Evolutionary conservation across 2,888 invertebrate species (phyloP), one percentile per base, ranked within the genome.

Genomic region (Cotesia congregata): DNA sequence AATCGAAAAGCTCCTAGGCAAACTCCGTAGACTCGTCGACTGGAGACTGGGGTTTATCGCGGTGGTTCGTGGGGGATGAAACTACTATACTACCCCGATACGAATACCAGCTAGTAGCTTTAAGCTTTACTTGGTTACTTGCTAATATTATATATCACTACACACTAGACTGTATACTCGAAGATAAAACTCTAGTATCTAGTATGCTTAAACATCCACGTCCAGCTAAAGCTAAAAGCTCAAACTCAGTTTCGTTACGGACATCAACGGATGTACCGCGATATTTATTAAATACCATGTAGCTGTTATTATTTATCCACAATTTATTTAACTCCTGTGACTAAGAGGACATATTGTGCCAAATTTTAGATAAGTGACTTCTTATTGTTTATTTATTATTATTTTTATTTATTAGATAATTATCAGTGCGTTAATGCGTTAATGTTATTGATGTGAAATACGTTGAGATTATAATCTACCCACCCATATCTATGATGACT

Each of bases 171-270:
- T 30, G 30, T 30, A 38, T 65, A 65, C 65, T 50, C 7, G 12
- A 65, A 65, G 67, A 65, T 67, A 50, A 12, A 41, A 38, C 61
- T 40, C 67, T 20, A 38, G 70, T 72, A 50, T 71, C 62, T 72
- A 30, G 30, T 30, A 30, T 30, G 30, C 30, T 30, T 30, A 30
- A 30, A 3, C 30, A 30, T 61, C 78, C 72, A 77, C 12, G 76
- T 74, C 75, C 69, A 77, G 78, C 77, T 74, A 77, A 75, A 77
- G 78, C 77, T 72, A 77, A 75, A 72, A 79, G 81, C 74, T 79
- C 30, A 30, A 30, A 30, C 30, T 83, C 83, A 86, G 86, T 86
- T 82, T 83, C 81, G 83, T 83, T 83, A 82, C 83, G 83, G 82
- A 83, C 83, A 81, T 82, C 82, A 85, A 80, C 83, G 82, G 83